Base-by-base conservation (phyloP, 1,140 invertebrate species). In the Drosophila elegans region DNA sequence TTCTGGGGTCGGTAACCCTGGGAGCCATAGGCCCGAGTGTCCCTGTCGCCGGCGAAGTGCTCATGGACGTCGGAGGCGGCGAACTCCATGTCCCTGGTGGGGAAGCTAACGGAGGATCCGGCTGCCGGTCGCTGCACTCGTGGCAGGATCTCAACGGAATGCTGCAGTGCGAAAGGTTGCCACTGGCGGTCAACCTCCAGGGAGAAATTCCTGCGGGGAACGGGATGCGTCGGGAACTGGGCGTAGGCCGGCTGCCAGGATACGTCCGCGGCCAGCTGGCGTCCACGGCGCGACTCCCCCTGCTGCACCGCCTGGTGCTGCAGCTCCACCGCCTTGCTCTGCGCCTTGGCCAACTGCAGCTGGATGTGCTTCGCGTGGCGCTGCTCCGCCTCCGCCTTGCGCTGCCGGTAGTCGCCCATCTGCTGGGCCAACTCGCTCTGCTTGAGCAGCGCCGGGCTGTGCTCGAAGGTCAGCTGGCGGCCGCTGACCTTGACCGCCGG, bases 361-460 rank as follows among this genome's bases (percentile, higher is more conserved):
- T 91, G 72, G 7, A 89, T 77, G 10, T 88, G 67, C 41, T 82
- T 81, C 7, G 78, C 73, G 53, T 91, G 86, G 2, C 90, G 86
- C 42, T 89, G 83, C 46, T 91, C 86, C 3, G 83, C 90, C 32
- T 91, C 86, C 0, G 76, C 74, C 52, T 76, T 91, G 38, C 90
- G 80, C 25, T 88, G 66, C 0, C 84, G 68, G 42, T 88, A 91
- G 2, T 73, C 76, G 21, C 72, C 69, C 16, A 74, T 55, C 57
- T 91, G 76, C n/a, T 59, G 78, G 3, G 62, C 69, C 48, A 91
- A 44, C 32, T 90, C 80, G 16, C 44, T 80, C 34, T 91, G 90
- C 64, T 91, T 85, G 5, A 91, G 55, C 62, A 92, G 32, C 4
- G 90, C 71, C 7, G 88, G 88, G 32, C 84, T 86, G 39, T 91